Evolutionary conservation across 2,888 invertebrate genomes (phyloP).

Genomic region (Callosobruchus maculatus): DNA sequence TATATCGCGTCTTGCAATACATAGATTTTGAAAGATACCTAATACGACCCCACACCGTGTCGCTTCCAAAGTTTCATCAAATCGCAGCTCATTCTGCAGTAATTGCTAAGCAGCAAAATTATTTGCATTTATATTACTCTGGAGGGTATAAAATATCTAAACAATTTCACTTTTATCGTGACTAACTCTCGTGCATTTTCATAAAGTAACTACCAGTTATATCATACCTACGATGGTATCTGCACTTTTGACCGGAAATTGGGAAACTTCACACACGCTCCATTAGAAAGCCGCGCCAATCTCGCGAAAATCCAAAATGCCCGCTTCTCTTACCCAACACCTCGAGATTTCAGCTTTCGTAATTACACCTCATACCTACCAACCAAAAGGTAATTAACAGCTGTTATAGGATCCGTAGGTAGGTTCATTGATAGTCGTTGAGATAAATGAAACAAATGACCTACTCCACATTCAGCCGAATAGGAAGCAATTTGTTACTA

Average conservation of each 20-base stretch:
- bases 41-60: too few species aligned
- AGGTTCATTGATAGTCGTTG: background rate
- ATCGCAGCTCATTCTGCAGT: too few species aligned
- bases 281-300: background rate
- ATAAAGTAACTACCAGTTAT: too few species aligned
- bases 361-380: background rate
- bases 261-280: background rate
- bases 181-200: too few species aligned
- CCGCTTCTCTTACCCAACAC: background rate
- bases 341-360: background rate
- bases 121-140: too few species aligned
- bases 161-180: too few species aligned
- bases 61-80: too few species aligned
- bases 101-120: too few species aligned
- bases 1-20: too few species aligned
- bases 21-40: too few species aligned
- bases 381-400: background rate
- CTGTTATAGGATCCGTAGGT: background rate
- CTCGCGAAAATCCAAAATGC: background rate
- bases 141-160: too few species aligned
- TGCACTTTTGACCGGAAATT: background rate
- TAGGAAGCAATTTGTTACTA: conserved; percentile 1
- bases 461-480: background rate
- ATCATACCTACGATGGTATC: background rate
- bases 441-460: background rate